Base-by-base conservation (phyloP, 2,113 vertebrate species). In the Theristicus caerulescens region DNA sequence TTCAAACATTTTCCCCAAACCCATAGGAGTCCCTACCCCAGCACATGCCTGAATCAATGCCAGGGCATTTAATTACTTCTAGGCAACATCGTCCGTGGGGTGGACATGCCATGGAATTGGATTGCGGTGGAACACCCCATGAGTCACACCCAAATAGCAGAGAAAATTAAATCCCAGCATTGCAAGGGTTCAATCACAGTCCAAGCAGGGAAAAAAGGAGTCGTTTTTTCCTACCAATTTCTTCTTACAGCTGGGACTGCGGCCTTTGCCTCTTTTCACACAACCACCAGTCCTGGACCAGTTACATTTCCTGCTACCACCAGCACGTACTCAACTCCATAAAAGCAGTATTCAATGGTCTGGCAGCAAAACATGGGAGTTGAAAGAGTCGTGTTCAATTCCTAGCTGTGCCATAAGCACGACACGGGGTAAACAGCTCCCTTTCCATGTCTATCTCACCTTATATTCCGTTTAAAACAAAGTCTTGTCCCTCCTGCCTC, bases 31-130 rank as follows among this genome's bases (percentile, higher is more conserved):
- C 78, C 55, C 72, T 85, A 46, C 34, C 40, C 77, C 46, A 61
- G 21, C 72, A 47, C 73, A 85, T 87, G 44, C 49, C 83, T 97
- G 95, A 95, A 79, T 46, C 77, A 46, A 27, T 55, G 93, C 91
- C 91, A 95, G 81, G 62, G 90, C 66, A 90, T 96, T 93, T 91
- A 93, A 90, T 94, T 94, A 78, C 86, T 82, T 46, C 55, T 52
- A 78, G 72, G 40, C 88, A 71, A 38, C 9, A 49, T 26, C 0
- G 4, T 40, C 55, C 0, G 18, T 61, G 8, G 64, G 64, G n/a
- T 42, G 36, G 85, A 57, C 77, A 67, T 82, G 77, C 88, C 90
- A 76, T 21, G 73, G 93, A 90, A 76, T 88, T 95, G 76, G 70
- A 73, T 89, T 96, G 92, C 70, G 0, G 49, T 86, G 47, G 61